Evolutionary conservation across 2,113 vertebrate genomes (phyloP), one percentile per base, ranked within the genome.

Genomic region (Pitta sordida): DNA sequence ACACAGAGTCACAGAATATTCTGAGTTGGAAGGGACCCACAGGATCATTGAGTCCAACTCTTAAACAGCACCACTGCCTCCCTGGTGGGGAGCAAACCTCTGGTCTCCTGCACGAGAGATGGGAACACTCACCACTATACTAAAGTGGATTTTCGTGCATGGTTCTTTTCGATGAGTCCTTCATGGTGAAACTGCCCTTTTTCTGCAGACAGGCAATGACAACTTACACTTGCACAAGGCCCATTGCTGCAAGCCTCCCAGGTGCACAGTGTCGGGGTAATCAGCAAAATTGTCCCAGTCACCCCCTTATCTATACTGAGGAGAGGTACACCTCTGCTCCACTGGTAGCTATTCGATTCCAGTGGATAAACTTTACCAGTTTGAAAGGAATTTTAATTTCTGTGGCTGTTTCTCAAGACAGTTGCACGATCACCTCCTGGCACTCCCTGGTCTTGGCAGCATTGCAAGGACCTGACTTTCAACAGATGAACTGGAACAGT

Each of bases 191-290:
- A 9, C 3, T 39, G 21, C 24, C 26, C 7, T n/a, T 64, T 53
- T 76, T 71, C 53, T 88, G 24, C 11, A 48, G 18, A 37, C 23
- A 27, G 64, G 13, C 49, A 71, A 15, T 7, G 30, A 44, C 16
- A 71, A 60, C 14, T 73, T 64, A 30, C 34, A 60, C 53, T 0
- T 34, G 34, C 4, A 26, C 14, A 18, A 46, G 30, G 27, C 26
- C 88, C 24, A 36, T 24, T 11, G 6, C 46, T 37, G 13, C 23
- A 74, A 69, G 55, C 13, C 34, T 69, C 39, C 5, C 14, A 10
- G 48, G 11, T 39, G 11, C 15, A 51, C 23, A 30, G 0, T 1
- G 0, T 5, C 18, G 22, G 30, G 23, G 41, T 39, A 19, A 8
- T n/a, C 53, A 14, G 20, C 21, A 70, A 60, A 68, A 52, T 10